Evolutionary conservation across 2,113 vertebrate genomes (phyloP), one percentile per base, ranked within the genome.

Genomic region (Urocynchramus pylzowi): DNA sequence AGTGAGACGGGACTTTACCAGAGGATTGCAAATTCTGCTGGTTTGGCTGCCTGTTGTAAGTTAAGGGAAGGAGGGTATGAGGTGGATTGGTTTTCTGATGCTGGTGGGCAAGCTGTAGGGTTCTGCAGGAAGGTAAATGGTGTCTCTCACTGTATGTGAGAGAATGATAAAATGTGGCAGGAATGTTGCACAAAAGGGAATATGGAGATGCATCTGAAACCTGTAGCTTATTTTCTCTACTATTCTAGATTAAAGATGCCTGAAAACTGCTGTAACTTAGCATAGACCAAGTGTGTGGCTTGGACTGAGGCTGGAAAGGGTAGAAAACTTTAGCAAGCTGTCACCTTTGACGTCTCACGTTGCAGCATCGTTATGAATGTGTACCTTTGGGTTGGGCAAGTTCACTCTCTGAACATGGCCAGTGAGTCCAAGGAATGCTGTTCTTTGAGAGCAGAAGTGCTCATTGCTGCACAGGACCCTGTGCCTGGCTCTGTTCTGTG

Each of bases 341-440:
- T 22, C 13, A 8, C 47, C 53, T 63, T 74, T 1, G 47, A 5
- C 89, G 56, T 76, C 11, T 5, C 5, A 0, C 42, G 26, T 57
- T 65, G 27, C 21, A 63, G 35, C 44, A 18, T 63, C 2, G 0
- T 56, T 54, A 3, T 0, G 1, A 30, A 16, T 11, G 61, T 59
- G 14, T 70, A 35, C 18, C 23, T 86, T 50, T 35, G n/a, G 27
- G 35, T 3, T 45, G 42, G 49, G 45, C 39, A 54, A 4, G 39
- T n/a, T 35, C 74, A 26, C 35, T 70, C 18, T 49, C 54, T 63
- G 50, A 30, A 6, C 5, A 0, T 6, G 6, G 31, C 56, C 47
- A 54, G 53, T 24, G 80, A 78, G 44, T 39, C 35, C 30, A 57
- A 15, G 47, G 31, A 37, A 28, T 13, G 85, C 41, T 44, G 9